Percentiles rank a stretch among this genome's conserved stretches.
These are phyloP conservation scores for Peromyscus melanophrys DNA, from an alignment of 2,797 vertebrate species.

Conservation along the genomic window DNA sequence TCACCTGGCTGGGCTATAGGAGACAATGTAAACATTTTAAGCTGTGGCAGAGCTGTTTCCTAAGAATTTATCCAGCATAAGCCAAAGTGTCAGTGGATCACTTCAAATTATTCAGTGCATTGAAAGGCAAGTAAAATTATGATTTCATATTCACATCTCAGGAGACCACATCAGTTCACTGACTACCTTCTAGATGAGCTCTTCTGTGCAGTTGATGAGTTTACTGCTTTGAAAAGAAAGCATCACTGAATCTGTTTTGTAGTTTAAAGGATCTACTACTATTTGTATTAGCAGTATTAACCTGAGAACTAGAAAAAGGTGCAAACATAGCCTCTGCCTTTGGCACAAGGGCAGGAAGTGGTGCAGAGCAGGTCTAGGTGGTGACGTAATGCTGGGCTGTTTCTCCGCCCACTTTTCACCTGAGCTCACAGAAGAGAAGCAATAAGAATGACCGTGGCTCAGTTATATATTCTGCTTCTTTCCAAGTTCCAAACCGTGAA, in stretches of 20 bases:
- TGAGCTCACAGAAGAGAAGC: background rate
- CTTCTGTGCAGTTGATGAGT: slow-evolving; percentile 40
- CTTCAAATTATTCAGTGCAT: slow-evolving; percentile 69
- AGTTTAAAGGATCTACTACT: slow-evolving; percentile 60
- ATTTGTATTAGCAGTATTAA: slow-evolving; percentile 79
- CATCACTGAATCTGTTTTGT: slow-evolving; percentile 53
- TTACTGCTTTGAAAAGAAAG: slow-evolving; percentile 66
- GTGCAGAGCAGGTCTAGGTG: background rate
- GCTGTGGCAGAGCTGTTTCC: slow-evolving; percentile 11
- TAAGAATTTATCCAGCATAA: slow-evolving; percentile 55
- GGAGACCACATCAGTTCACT: slow-evolving; percentile 31
- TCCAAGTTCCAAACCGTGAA: slow-evolving; percentile 18
- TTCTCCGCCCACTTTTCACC: slow-evolving; percentile 46
- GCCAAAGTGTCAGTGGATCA: slow-evolving; percentile 44
- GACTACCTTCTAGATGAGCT: background rate
- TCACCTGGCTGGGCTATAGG: background rate
- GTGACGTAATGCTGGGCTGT: background rate
- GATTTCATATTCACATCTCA: slow-evolving; percentile 9
- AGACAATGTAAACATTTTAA: slow-evolving; percentile 60
- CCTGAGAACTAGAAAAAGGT: slow-evolving; percentile 88
- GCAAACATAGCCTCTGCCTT: slow-evolving; percentile 85
- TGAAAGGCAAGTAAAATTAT: slow-evolving; percentile 46
- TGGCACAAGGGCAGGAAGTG: slow-evolving; percentile 85
- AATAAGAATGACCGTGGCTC: background rate
- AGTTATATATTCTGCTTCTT: background rate